Evolutionary conservation across 2,888 invertebrate genomes (phyloP), one percentile per base, ranked within the genome.

Genomic region (Megaustenia siamemsis): DNA sequence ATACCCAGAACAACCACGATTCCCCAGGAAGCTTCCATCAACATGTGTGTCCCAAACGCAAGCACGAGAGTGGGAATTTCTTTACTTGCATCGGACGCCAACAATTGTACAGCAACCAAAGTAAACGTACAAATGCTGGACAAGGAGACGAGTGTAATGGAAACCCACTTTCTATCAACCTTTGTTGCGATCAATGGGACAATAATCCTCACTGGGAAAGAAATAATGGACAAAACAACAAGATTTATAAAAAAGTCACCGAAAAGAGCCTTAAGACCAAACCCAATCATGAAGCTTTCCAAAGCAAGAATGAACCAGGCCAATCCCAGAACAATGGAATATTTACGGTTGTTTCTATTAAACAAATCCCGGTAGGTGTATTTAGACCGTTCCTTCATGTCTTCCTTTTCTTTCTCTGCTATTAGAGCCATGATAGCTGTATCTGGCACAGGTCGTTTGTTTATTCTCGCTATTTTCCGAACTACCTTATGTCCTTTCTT

Each of bases 171-270:
- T 68, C 68, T 68, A 12, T 38, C 68, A 6, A 38, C 10, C 38
- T 12, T 68, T 4, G 35, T 10, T 35, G 15, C 35, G 8, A 68
- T 10, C 18, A 38, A 2, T 18, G 28, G 18, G 1, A 21, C 35
- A 18, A 68, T 21, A 6, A 68, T 5, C 38, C 68, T 68, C 10
- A 24, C 68, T 68, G 68, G 68, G 10, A 35, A 10, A 38, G 68
- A 35, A 18, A 68, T 12, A 6, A 35, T 38, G 5, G 75, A 56
- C 63, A 88, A 87, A 6, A 90, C 77, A 60, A 89, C 87, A 45
- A 89, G 76, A 69, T 90, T 90, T 45, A 90, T n/a, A 79, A 89
- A 87, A 28, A 79, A 80, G 79, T 88, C 76, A 6, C 90, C 90
- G 15, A 88, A 85, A 38, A 90, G 84, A 43, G 84, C 85, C 56